Base-by-base conservation (phyloP, 2,113 vertebrate genomes). In the Taurulus bubalis region DNA sequence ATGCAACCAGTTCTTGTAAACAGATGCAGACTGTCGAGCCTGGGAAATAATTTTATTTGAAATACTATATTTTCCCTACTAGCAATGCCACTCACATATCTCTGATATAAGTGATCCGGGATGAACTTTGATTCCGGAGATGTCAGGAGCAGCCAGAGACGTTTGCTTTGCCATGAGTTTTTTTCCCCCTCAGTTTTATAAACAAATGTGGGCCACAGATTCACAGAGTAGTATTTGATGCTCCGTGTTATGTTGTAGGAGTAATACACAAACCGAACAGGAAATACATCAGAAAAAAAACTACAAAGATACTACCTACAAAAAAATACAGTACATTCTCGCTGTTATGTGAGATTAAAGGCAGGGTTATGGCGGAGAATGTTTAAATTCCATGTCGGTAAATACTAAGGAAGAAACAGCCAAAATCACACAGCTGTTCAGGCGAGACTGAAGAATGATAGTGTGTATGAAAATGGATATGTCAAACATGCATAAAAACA, bases 71-170 rank as follows among this genome's bases (percentile, higher is more conserved):
- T 73, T 84, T 30, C 76, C 71, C 74, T 72, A 75, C 87, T 67
- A 49, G 36, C 58, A 71, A 53, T 49, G 51, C 45, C 71, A 67
- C 72, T 85, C 77, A 66, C 38, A 72, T 30, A 12, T 74, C 59
- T 74, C 59, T 49, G 71, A 65, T 75, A 65, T 58, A 24, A 71
- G 58, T 69, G 75, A 80, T 79, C 42, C 6, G 16, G 51, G 45
- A 84, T 82, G 66, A 89, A 77, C 77, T 85, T 77, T 71, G 76
- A 90, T 90, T 80, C 76, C 18, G 2, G 34, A 79, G 77, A 75
- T 73, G 84, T 77, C 79, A 63, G 47, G 62, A 70, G 42, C 69
- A 22, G 10, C 49, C 32, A 18, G 40, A 82, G 77, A 85, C 20
- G 1, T 71, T 65, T 60, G 32, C 36, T 34, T 68, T 67, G 68